Percentiles rank a stretch among this genome's conserved stretches.
phyloP scores from a whole-genome alignment of 1,140 invertebrate genomes.

The Diorhabda carinulata region DNA sequence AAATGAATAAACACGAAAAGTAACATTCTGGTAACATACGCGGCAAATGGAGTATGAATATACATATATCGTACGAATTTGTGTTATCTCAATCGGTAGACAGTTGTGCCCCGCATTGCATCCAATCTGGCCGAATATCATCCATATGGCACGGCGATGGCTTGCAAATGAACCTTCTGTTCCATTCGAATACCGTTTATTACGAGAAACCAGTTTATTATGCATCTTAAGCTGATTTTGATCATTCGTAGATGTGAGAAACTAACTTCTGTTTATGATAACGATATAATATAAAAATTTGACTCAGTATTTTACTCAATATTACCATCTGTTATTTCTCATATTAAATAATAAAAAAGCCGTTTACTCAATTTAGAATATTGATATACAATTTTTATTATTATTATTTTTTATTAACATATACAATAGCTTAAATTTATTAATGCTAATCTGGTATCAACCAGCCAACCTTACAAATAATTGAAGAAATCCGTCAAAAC shows the following conservation, averaged over 20 bases:
- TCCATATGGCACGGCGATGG: constrained; percentile 21
- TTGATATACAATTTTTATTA: too few relatives aligned
- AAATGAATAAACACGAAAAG: constrained; percentile 24
- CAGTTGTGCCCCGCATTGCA: constrained; percentile 20
- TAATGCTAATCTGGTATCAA: too few relatives aligned
- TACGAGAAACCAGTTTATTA: constrained; percentile 10
- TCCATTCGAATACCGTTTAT: constrained; percentile 16
- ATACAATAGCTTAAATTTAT: too few relatives aligned
- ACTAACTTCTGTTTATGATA: not conserved
- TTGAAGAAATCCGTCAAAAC: too few relatives aligned
- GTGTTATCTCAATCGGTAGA: constrained; percentile 22
- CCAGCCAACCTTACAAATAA: too few relatives aligned
- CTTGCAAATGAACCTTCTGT: constrained; percentile 18
- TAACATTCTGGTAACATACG: constrained; percentile 22
- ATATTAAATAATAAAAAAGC: too few relatives aligned
- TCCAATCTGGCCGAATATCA: constrained; percentile 21
- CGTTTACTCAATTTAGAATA: too few relatives aligned
- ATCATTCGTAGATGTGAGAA: constrained; percentile 7
- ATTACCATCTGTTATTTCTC: too few relatives aligned
- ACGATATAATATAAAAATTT: not conserved
- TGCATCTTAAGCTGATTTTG: constrained; percentile 9
- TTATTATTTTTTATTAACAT: too few relatives aligned
- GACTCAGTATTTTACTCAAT: too few relatives aligned
- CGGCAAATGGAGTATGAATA: constrained; percentile 24
- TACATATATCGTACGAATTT: not conserved